These are phyloP conservation scores for Piprites chloris DNA, from an alignment of 2,113 vertebrate genomes.

Conservation along the genomic window DNA sequence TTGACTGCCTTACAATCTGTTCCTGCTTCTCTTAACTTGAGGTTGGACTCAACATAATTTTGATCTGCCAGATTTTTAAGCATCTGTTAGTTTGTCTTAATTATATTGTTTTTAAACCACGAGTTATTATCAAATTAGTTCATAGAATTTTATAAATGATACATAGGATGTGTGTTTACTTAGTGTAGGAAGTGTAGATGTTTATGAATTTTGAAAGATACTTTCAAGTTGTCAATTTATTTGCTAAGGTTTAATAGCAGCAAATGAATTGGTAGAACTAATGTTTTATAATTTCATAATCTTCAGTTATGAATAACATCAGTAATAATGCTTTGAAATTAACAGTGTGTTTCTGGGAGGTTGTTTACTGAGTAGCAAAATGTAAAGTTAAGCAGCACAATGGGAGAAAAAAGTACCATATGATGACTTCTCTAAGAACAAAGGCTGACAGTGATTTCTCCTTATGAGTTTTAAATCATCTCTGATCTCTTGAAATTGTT, in stretches of 20 bases:
- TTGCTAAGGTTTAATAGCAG: slow-evolving; percentile 19
- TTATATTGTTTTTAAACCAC: neutral
- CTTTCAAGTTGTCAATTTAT: slow-evolving; percentile 1
- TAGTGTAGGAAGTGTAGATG: neutral
- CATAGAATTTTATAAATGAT: neutral
- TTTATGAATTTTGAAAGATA: slow-evolving; percentile 24
- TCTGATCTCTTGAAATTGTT: slow-evolving; percentile 65
- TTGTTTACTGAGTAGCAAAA: slow-evolving; percentile 59
- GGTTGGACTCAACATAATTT: neutral
- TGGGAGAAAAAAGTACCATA: slow-evolving; percentile 23
- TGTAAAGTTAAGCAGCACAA: slow-evolving; percentile 19
- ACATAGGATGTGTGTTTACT: neutral
- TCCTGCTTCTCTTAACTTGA: slow-evolving; percentile 29
- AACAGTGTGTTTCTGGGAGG: slow-evolving; percentile 38
- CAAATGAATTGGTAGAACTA: slow-evolving; percentile 32
- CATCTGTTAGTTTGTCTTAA: neutral
- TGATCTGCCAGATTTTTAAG: slow-evolving; percentile 30
- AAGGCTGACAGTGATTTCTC: slow-evolving; percentile 60
- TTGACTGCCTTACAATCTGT: neutral
- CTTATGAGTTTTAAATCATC: slow-evolving; percentile 69
- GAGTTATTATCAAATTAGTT: neutral
- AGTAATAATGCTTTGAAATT: slow-evolving; percentile 55
- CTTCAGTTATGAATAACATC: slow-evolving; percentile 24
- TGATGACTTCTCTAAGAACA: slow-evolving; percentile 33
- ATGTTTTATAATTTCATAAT: slow-evolving; percentile 34